Evolutionary conservation across 1,140 invertebrate genomes (phyloP), one percentile per base, ranked within the genome.

Genomic region (Drosophila burlai): DNA sequence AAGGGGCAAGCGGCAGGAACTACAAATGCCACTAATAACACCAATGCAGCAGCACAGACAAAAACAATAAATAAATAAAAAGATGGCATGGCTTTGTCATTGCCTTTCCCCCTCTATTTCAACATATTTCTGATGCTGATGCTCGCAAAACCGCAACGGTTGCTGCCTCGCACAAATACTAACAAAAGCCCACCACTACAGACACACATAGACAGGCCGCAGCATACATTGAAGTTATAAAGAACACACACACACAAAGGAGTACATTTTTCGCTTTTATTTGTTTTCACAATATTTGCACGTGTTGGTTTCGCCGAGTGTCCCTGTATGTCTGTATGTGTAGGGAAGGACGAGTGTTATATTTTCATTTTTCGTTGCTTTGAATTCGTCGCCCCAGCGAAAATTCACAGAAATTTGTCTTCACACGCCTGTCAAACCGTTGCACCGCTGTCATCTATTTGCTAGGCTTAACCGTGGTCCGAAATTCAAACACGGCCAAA

Each of bases 21-120:
- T 68, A 62, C 78, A 66, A 76, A 65, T 54, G 49, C 84, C 77
- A 87, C 83, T 87, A 87, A 87, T 83, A 87, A 83, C 83, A 87
- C 77, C 84, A 87, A 87, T 87, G 84, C 84, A 81, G 83, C 80
- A 89, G 76, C 84, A 83, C 83, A 87, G 83, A 87, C 83, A 87
- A 87, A 87, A 87, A 87, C 84, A 89, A 87, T 87, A 89, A 87
- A 87, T 89, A 87, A 87, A 87, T 89, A 87, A 87, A 87, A 89
- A 87, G 84, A 87, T 87, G 84, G 84, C 81, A 68, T 83, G 66
- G 81, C 71, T 80, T 83, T 83, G 81, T 80, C 76, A 80, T 75
- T 83, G 81, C 84, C 80, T 78, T 77, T 83, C 80, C 81, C 66
- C 45, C 60, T 38, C 67, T 59, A n/a, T 46, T 49, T 36, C 36